These are phyloP conservation scores for Phasianus colchicus DNA, from an alignment of 2,113 vertebrate genomes.

Conservation along the genomic window DNA sequence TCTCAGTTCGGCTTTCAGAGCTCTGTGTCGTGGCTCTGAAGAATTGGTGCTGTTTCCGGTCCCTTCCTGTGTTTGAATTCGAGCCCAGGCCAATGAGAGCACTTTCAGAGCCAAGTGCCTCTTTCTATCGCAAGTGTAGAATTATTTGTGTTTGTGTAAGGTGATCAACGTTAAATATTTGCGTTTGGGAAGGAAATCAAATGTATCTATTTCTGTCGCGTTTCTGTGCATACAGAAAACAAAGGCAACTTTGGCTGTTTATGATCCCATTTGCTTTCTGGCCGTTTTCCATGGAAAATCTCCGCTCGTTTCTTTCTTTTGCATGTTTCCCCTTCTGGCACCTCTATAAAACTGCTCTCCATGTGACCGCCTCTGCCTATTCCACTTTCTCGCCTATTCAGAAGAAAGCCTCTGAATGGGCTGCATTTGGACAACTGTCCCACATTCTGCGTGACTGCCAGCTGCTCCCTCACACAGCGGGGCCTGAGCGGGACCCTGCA, in stretches of 20 bases:
- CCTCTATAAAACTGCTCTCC: slow-evolving; percentile 14
- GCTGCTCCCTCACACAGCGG: accelerated
- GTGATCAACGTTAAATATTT: neutral
- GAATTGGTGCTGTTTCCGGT: neutral
- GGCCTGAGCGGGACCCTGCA: too few relatives aligned
- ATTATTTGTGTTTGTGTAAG: neutral
- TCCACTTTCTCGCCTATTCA: slow-evolving; percentile 43
- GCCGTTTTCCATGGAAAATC: neutral
- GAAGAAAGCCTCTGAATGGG: slow-evolving; percentile 33
- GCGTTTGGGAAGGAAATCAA: neutral
- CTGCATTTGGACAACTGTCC: slow-evolving; percentile 29
- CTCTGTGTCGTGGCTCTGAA: neutral
- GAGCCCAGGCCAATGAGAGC: neutral
- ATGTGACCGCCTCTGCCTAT: slow-evolving; percentile 10
- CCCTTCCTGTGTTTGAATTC: neutral
- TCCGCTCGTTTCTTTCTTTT: neutral
- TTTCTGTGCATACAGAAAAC: neutral
- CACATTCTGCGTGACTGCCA: slow-evolving; percentile 6
- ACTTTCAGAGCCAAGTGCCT: neutral
- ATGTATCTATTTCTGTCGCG: neutral
- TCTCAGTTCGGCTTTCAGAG: neutral
- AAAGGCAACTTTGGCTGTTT: neutral
- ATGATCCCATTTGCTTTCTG: neutral
- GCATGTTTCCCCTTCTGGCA: neutral
- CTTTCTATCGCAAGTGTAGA: neutral